Conservation (phyloP, 2,888 invertebrate species). For the Melieria omissa region DNA sequence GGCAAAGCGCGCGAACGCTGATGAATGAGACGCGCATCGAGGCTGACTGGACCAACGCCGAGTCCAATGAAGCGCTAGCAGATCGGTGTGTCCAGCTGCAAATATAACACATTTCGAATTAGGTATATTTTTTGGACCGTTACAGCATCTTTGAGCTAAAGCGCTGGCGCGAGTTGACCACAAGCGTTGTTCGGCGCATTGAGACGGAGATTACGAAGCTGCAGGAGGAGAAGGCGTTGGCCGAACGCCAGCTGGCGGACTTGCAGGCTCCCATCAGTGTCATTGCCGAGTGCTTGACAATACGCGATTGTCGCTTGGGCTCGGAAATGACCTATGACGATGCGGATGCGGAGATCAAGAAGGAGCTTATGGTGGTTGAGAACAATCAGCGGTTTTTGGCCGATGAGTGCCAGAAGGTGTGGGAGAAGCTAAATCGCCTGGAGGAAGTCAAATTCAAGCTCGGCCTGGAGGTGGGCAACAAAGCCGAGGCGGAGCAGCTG, state of each 20-base stretch:
- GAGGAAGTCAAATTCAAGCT: constrained; percentile 81
- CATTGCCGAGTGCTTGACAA: constrained; percentile 78
- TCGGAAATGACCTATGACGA: constrained; percentile 82
- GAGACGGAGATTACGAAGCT: constrained; percentile 74
- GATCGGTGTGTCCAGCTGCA: constrained; percentile 70
- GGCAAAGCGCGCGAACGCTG: constrained; percentile 77
- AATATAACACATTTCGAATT: neutral
- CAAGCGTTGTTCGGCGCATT: constrained; percentile 70
- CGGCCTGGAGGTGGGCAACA: constrained; percentile 80
- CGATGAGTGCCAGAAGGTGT: constrained; percentile 79
- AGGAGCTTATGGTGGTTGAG: constrained; percentile 79
- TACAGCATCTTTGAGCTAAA: constrained; percentile 69
- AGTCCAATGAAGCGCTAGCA: constrained; percentile 78
- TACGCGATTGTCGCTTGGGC: constrained; percentile 79
- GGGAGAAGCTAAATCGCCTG: constrained; percentile 83
- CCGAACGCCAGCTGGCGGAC: constrained; percentile 79
- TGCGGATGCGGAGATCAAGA: constrained; percentile 80
- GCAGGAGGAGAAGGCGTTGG: constrained; percentile 77
- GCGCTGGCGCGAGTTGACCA: constrained; percentile 71
- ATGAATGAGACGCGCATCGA: constrained; percentile 81
- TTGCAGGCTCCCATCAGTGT: constrained; percentile 75
- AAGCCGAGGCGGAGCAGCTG: constrained; percentile 81
- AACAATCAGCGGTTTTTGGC: constrained; percentile 77
- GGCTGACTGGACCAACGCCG: constrained; percentile 82
- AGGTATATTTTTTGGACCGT: neutral